Conservation (phyloP, 2,888 invertebrate species). For the Caenorhabditis sp. region DNA sequence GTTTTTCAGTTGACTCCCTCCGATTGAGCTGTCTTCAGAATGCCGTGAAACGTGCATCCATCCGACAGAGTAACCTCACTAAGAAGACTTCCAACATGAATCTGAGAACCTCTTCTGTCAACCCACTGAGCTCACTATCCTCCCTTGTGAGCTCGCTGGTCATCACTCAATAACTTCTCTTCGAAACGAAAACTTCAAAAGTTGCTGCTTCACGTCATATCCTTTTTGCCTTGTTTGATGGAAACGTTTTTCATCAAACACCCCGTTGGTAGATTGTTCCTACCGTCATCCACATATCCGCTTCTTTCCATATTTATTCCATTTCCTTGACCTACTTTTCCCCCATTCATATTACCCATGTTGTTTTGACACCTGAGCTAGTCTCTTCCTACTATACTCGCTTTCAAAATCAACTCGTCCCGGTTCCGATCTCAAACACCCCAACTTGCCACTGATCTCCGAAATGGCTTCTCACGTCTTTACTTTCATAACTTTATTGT, state of each 20-base stretch:
- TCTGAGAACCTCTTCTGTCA: constrained; percentile 31
- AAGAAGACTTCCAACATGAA: constrained; percentile 20
- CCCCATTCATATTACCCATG: constrained; percentile 36
- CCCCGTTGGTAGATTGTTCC: constrained; percentile 62
- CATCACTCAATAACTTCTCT: constrained; percentile 28
- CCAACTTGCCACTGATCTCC: constrained; percentile 50
- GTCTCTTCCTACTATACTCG: constrained; percentile 35
- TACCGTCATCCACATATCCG: constrained; percentile 58
- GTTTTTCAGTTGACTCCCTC: constrained; percentile 44
- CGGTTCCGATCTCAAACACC: constrained; percentile 36
- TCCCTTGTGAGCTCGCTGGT: constrained; percentile 30
- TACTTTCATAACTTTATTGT: constrained; percentile 32
- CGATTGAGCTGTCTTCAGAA: constrained; percentile 49
- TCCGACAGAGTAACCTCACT: constrained; percentile 41
- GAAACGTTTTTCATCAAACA: constrained; percentile 47
- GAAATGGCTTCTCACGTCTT: constrained; percentile 39
- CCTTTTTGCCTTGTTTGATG: constrained; percentile 21
- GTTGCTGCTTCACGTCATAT: not conserved
- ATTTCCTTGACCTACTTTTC: constrained; percentile 12
- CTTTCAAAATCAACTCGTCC: constrained; percentile 46
- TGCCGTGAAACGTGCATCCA: constrained; percentile 49
- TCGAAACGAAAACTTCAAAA: constrained; percentile 9
- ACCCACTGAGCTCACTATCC: constrained; percentile 12
- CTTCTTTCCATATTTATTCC: constrained; percentile 40
- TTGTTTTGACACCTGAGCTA: constrained; percentile 57